Conservation (phyloP, 1,140 invertebrate genomes). For the Sinonovacula constricta region DNA sequence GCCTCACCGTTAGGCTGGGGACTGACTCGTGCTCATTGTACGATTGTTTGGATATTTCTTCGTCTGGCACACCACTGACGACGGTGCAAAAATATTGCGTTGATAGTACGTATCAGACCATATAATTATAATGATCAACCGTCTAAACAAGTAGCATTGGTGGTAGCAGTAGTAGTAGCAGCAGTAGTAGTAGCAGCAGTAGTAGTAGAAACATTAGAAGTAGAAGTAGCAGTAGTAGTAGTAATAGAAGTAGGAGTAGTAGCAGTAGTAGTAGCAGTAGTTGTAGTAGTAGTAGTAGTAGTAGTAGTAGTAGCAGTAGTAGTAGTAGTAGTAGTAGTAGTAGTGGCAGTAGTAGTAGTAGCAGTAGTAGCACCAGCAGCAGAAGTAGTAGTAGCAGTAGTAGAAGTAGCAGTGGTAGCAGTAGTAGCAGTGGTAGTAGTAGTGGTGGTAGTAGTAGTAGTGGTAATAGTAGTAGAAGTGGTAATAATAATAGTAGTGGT, state of each 20-base stretch:
- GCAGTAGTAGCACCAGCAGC: conserved; percentile 31
- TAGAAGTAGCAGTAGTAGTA: too few relatives aligned
- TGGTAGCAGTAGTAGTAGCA: conserved; percentile 23
- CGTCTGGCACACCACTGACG: too few relatives aligned
- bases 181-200: conserved; percentile 36
- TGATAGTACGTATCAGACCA: too few relatives aligned
- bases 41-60: too few relatives aligned
- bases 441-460: conserved; percentile 30
- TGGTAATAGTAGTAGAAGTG: conserved; percentile 48
- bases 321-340: conserved; percentile 54
- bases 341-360: conserved; percentile 44
- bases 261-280: conserved; percentile 1
- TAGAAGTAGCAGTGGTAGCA: conserved; percentile 37
- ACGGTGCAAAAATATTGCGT: too few relatives aligned
- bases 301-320: conserved; percentile 38
- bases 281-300: conserved; percentile 29
- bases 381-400: too few relatives aligned
- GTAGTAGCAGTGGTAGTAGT: conserved; percentile 35
- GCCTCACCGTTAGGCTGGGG: too few relatives aligned
- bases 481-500: conserved; percentile 45
- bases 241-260: too few relatives aligned
- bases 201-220: too few relatives aligned
- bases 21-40: too few relatives aligned
- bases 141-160: too few relatives aligned
- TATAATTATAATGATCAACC: too few relatives aligned